Evolutionary conservation across 2,888 invertebrate species (phyloP).

Genomic region (Achlya flavicornis): DNA sequence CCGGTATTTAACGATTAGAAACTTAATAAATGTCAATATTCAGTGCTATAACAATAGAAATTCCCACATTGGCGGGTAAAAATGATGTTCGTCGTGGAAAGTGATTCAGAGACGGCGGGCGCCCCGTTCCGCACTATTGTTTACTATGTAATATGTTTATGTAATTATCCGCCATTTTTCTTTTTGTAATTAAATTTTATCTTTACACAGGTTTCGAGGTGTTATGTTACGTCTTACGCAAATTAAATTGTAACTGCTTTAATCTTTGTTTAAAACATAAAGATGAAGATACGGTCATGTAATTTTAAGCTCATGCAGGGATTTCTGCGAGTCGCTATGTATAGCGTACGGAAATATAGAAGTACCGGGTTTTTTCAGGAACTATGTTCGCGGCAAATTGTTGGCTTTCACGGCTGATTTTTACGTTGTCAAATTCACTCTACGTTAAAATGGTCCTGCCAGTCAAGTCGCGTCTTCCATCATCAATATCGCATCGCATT

Average conservation of each 20-base stretch:
- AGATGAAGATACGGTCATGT: too few species aligned
- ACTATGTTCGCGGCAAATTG: too few species aligned
- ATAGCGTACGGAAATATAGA: too few species aligned
- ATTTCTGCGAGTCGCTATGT: too few species aligned
- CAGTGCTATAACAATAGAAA: constrained; percentile 41
- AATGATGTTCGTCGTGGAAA: constrained; percentile 45
- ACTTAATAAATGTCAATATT: constrained; percentile 30
- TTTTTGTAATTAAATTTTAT: constrained; percentile 13
- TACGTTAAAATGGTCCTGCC: too few species aligned
- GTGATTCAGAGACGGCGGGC: constrained; percentile 37
- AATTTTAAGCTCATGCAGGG: too few species aligned
- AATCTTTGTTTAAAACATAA: neutral
- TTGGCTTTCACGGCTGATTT: too few species aligned
- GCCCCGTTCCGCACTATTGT: constrained; percentile 42
- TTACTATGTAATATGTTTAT: constrained; percentile 36
- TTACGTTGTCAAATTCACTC: too few species aligned
- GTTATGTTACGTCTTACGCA: neutral
- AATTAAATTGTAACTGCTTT: neutral
- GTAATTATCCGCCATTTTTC: constrained; percentile 35
- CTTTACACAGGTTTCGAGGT: constrained; percentile 1
- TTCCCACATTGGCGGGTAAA: constrained; percentile 47
- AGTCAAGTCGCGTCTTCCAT: too few species aligned
- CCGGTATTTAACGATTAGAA: constrained; percentile 12
- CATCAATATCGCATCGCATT: too few species aligned
- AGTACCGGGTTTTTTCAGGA: too few species aligned